phyloP scores from a whole-genome alignment of 2,113 vertebrate species.

The Sturnira hondurensis region DNA sequence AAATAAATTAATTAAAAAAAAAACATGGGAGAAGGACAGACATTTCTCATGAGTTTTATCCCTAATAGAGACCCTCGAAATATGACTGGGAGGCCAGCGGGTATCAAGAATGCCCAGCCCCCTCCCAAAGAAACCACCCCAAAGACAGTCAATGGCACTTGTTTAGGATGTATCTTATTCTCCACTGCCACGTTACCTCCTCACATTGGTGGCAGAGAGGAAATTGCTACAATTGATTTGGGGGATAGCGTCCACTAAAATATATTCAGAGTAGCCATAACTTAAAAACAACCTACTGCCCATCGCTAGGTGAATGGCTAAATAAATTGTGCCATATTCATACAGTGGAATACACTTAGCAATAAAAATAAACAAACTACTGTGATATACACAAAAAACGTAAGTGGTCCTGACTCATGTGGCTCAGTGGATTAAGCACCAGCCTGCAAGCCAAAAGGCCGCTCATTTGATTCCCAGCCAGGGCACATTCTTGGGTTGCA shows the following conservation, averaged over 20 bases:
- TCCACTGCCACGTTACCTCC: neutral
- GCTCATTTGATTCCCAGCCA: no score
- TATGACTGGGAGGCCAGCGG: neutral
- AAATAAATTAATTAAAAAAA: no score
- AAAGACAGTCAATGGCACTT: neutral
- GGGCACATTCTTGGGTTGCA: no score
- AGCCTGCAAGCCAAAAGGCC: no score
- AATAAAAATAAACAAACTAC: neutral
- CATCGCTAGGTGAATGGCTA: neutral
- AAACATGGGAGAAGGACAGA: neutral
- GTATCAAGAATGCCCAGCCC: neutral
- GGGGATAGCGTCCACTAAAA: neutral
- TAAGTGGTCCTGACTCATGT: no score
- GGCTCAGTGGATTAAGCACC: no score
- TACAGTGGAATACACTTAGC: neutral
- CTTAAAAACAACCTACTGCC: neutral
- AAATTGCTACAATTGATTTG: neutral
- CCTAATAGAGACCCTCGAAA: slow-evolving; percentile 11
- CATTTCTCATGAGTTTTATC: neutral
- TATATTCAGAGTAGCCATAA: neutral
- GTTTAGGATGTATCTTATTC: neutral
- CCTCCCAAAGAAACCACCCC: neutral
- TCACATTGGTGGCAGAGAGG: neutral
- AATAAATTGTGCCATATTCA: neutral
- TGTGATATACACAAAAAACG: neutral